Percentiles rank a stretch among this genome's conserved stretches.
Conservation (phyloP, 1,140 invertebrate species). For the Popillia japonica region DNA sequence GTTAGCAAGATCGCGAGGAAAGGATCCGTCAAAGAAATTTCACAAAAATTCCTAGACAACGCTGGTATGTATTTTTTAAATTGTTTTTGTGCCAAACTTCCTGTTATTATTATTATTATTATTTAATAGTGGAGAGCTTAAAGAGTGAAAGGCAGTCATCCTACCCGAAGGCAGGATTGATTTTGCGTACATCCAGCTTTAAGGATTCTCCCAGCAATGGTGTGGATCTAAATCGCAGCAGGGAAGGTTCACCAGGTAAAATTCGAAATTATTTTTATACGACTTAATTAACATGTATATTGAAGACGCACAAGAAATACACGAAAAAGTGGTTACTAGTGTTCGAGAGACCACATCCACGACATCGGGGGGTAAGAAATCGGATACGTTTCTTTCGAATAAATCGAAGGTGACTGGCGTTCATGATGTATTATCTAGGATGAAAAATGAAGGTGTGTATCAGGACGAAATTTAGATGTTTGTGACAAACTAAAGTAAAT, state of each 20-base stretch:
- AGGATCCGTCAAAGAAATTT: conserved; percentile 75
- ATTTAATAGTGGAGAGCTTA: conserved; percentile 61
- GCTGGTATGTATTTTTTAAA: conserved; percentile 63
- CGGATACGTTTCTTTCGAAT: conserved; percentile 72
- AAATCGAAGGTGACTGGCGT: conserved; percentile 73
- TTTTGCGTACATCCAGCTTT: conserved; percentile 69
- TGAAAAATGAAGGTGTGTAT: conserved; percentile 65
- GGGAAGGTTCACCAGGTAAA: conserved; percentile 54
- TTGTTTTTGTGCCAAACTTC: background rate
- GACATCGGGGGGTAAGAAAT: conserved; percentile 35
- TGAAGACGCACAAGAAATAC: conserved; percentile 11
- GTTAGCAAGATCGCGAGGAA: conserved; percentile 65
- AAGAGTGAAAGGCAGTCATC: conserved; percentile 62
- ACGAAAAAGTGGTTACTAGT: conserved; percentile 14
- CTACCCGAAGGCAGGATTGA: conserved; percentile 74
- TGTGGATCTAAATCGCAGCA: conserved; percentile 40
- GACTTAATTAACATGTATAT: background rate
- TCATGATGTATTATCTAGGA: conserved; percentile 75
- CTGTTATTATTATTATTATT: conserved; percentile 23
- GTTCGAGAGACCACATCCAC: conserved; percentile 41
- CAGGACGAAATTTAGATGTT: background rate
- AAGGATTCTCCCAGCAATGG: conserved; percentile 60
- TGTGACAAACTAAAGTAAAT: background rate
- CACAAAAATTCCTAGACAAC: conserved; percentile 76
- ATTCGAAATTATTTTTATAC: background rate